phyloP scores from a whole-genome alignment of 2,888 invertebrate species.

The Orthosia cruda region DNA sequence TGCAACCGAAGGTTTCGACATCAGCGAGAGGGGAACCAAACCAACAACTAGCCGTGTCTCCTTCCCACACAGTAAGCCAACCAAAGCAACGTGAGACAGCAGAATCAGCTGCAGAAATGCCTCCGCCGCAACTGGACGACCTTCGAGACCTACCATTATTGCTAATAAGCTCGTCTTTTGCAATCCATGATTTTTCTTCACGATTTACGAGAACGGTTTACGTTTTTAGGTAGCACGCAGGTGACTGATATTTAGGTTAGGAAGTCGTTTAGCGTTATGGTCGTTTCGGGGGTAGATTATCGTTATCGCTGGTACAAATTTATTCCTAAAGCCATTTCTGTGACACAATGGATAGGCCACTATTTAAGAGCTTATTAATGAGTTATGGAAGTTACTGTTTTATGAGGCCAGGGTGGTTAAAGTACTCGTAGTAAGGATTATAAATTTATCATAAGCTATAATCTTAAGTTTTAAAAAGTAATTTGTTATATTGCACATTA shows the following conservation, averaged over 20 bases:
- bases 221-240: slow-evolving; percentile 43
- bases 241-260: slow-evolving; percentile 38
- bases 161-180: slow-evolving; percentile 88
- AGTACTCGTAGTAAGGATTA: not conserved
- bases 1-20: slow-evolving; percentile 88
- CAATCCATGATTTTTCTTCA: slow-evolving; percentile 85
- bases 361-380: slow-evolving; percentile 21
- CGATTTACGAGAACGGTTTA: too few species aligned
- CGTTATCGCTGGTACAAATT: slow-evolving; percentile 20
- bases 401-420: not conserved
- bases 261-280: not conserved
- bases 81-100: slow-evolving; percentile 72
- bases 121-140: slow-evolving; percentile 83
- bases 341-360: slow-evolving; percentile 5
- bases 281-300: slow-evolving; percentile 15
- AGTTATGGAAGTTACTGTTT: slow-evolving; percentile 8
- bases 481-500: not conserved
- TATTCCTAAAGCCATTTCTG: slow-evolving; percentile 21
- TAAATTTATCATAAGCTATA: not conserved
- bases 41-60: slow-evolving; percentile 77
- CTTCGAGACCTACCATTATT: slow-evolving; percentile 88
- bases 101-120: slow-evolving; percentile 75
- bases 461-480: too few species aligned
- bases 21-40: slow-evolving; percentile 80
- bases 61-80: slow-evolving; percentile 72